Evolutionary conservation across 2,797 vertebrate species (phyloP).

Genomic region (Carduelis carduelis): DNA sequence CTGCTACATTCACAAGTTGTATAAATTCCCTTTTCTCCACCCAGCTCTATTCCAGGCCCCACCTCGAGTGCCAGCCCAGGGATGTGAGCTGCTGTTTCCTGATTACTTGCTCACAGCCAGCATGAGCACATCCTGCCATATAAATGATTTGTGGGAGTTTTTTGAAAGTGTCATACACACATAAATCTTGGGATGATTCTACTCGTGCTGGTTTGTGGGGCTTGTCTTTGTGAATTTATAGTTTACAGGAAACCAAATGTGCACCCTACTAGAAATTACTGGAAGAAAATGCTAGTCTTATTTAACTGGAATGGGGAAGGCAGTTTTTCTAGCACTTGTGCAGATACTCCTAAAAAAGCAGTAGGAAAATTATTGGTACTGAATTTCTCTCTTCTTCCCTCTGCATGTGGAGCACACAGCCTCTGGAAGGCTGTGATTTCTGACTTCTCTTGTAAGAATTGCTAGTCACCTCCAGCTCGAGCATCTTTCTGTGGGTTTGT

Average conservation of each 20-base stretch:
- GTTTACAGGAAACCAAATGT: conserved; percentile 22
- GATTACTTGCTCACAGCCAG: not conserved
- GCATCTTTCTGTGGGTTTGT: not conserved
- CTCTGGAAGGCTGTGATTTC: not conserved
- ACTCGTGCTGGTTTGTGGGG: not conserved
- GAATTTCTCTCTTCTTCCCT: not conserved
- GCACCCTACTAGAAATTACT: not conserved
- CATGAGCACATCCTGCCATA: not conserved
- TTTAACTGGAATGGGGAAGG: conserved; percentile 15
- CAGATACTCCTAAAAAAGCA: not conserved
- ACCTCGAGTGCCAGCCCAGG: not conserved
- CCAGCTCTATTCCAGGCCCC: not conserved
- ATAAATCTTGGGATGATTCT: conserved; percentile 27
- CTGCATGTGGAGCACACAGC: not conserved
- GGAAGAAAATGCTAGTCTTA: conserved; percentile 3
- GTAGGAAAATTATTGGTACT: not conserved
- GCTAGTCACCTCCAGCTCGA: not conserved
- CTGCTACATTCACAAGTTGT: not conserved
- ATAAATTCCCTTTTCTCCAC: not conserved
- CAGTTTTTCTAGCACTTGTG: not conserved
- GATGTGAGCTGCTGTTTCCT: not conserved
- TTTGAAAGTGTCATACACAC: not conserved
- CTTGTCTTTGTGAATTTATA: not conserved
- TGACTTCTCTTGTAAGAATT: not conserved
- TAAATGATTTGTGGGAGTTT: not conserved